Conservation (phyloP, 2,797 vertebrate genomes). For the Microctenopoma steveboyesi region DNA sequence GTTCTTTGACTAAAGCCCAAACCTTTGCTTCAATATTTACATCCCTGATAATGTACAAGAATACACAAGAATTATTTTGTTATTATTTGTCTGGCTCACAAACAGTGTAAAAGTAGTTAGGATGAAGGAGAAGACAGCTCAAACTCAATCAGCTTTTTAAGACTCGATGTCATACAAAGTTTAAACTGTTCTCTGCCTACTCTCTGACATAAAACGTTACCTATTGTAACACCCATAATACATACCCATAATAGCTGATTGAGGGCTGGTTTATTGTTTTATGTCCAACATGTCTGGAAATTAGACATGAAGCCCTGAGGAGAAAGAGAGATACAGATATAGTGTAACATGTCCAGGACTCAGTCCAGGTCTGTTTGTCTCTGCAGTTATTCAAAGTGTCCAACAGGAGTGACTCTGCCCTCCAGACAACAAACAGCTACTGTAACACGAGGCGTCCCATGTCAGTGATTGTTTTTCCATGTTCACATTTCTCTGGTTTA, state of each 20-base stretch:
- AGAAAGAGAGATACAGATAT: conserved; percentile 70
- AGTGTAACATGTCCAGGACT: conserved; percentile 60
- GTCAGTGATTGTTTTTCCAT: conserved; percentile 22
- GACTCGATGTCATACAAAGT: conserved; percentile 63
- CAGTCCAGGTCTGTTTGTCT: conserved; percentile 36
- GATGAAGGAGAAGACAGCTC: conserved; percentile 53
- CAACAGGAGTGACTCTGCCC: conserved; percentile 42
- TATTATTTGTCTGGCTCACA: conserved; percentile 54
- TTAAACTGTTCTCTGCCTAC: conserved; percentile 57
- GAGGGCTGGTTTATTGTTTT: conserved; percentile 63
- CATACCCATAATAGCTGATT: conserved; percentile 49
- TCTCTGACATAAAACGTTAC: conserved; percentile 55
- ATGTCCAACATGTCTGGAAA: conserved; percentile 63
- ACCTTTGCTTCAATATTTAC: conserved; percentile 77
- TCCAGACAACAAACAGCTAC: conserved; percentile 42
- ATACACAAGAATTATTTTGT: conserved; percentile 69
- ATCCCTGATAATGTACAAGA: conserved; percentile 84
- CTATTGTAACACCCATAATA: conserved; percentile 65
- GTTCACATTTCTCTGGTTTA: conserved; percentile 37
- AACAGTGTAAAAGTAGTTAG: conserved; percentile 68
- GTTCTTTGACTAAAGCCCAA: conserved; percentile 58
- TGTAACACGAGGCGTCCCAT: conserved; percentile 16
- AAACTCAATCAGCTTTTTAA: conserved; percentile 49
- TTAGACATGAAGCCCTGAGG: conserved; percentile 79
- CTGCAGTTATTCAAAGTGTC: conserved; percentile 43